These are phyloP conservation scores for Hecatera dysodea DNA, from an alignment of 2,888 invertebrate genomes.

Conservation along the genomic window DNA sequence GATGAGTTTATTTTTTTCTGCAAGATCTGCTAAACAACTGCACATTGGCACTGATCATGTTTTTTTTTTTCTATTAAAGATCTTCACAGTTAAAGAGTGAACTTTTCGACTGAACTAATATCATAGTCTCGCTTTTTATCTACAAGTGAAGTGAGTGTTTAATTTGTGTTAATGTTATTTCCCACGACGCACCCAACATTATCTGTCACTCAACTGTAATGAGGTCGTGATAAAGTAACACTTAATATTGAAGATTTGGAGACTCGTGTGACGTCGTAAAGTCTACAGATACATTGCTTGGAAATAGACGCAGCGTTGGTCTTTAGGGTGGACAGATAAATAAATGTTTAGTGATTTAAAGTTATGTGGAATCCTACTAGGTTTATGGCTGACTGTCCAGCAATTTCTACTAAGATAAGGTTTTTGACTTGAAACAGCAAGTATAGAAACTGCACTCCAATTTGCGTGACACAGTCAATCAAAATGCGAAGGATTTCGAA, in stretches of 20 bases:
- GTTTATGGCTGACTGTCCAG: background rate
- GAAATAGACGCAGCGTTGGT: conserved; percentile 57
- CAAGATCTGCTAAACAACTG: background rate
- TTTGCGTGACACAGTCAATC: background rate
- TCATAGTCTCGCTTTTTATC: conserved; percentile 36
- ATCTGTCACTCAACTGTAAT: conserved; percentile 60
- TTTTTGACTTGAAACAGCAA: too few relatives aligned
- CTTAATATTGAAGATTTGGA: conserved; percentile 39
- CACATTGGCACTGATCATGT: background rate
- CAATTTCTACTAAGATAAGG: background rate
- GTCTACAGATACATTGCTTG: conserved; percentile 22
- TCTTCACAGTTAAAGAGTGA: background rate
- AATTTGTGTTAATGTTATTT: conserved; percentile 49
- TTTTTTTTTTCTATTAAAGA: background rate
- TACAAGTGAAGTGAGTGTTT: conserved; percentile 42
- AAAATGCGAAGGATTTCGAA: background rate
- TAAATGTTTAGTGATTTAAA: conserved; percentile 2
- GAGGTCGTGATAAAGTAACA: conserved; percentile 56
- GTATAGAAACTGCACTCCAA: background rate
- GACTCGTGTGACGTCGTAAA: conserved; percentile 14
- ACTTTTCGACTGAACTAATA: conserved; percentile 5
- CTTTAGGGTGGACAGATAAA: conserved; percentile 26
- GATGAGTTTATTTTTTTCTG: background rate
- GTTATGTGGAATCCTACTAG: background rate
- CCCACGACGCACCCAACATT: conserved; percentile 49